Evolutionary conservation across 1,140 invertebrate genomes (phyloP), one percentile per base, ranked within the genome.

Genomic region (Ruditapes philippinarum): DNA sequence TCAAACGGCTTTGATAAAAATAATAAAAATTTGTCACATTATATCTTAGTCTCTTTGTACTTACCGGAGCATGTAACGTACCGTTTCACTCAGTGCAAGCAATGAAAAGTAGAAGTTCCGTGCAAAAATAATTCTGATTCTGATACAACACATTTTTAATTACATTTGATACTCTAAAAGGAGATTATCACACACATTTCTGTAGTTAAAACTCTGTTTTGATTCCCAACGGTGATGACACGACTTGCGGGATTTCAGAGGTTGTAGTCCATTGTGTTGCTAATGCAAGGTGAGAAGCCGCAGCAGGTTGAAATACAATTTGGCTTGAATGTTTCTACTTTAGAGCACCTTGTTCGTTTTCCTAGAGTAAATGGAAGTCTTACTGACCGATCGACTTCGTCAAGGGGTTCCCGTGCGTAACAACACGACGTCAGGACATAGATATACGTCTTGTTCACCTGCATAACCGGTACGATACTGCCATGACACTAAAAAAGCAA

Each of bases 251-350:
- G 60, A 57, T 49, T 80, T 36, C 78, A 80, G 25, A 57, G 57
- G 49, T 28, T 49, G 57, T n/a, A 25, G 22, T 49, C 51, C 31
- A 62, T 57, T 80, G 51, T 36, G 12, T 80, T 80, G 28, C 78
- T 80, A 60, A 60, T 80, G 78, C 28, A 60, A 60, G 49, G 49
- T 80, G 25, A 80, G 33, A 36, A 14, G 78, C 28, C 14, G 60
- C 28, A 60, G 12, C 54, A 80, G 51, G 25, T 80, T 80, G 78
- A 49, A 36, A 80, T 51, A 54, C 78, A 80, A 28, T 80, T 80
- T 57, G 14, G 25, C 22, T 49, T 80, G 17, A 62, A 80, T 57
- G 31, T 80, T 80, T 80, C 49, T 11, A 62, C 78, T 28, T 60
- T 60, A 80, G 78, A 57, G 17, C 51, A 31, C 2, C 78, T 57